phyloP scores from a whole-genome alignment of 2,888 invertebrate genomes.

The Clanis bilineata region DNA sequence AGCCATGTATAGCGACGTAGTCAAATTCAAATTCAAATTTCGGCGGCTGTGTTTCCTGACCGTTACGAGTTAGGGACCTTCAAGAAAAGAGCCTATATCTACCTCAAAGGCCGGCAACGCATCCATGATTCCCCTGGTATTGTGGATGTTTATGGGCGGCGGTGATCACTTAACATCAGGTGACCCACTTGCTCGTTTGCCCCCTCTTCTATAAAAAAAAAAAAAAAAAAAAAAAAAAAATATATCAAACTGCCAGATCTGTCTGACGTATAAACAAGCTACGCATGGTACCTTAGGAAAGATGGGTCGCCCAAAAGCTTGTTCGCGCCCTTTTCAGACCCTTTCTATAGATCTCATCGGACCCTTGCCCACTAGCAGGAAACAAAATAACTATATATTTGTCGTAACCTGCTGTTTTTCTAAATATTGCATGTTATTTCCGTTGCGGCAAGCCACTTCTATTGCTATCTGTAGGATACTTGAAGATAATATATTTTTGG shows the following conservation, averaged over 20 bases:
- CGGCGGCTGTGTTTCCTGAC: too few species aligned
- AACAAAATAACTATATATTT: slow-evolving; percentile 24
- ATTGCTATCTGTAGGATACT: slow-evolving; percentile 16
- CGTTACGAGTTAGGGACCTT: too few species aligned
- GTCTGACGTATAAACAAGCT: background rate
- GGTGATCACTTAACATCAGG: too few species aligned
- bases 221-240: too few species aligned
- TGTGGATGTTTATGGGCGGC: too few species aligned
- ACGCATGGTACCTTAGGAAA: slow-evolving; percentile 21
- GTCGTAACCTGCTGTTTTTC: slow-evolving; percentile 31
- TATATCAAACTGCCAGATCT: background rate
- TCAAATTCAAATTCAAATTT: too few species aligned
- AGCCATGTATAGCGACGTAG: background rate
- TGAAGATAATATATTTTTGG: slow-evolving; percentile 32
- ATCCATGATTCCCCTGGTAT: too few species aligned
- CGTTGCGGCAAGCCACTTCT: slow-evolving; percentile 25
- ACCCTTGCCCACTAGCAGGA: slow-evolving; percentile 25
- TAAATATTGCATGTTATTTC: slow-evolving; percentile 29
- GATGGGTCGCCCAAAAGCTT: slow-evolving; percentile 31
- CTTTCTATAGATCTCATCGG: slow-evolving; percentile 32
- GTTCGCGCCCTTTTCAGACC: slow-evolving; percentile 21
- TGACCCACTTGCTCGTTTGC: too few species aligned
- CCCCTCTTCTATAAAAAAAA: too few species aligned
- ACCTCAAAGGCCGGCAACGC: too few species aligned
- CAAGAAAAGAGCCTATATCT: too few species aligned